Conservation (phyloP, 2,113 vertebrate genomes). For the Colaptes auratus region DNA sequence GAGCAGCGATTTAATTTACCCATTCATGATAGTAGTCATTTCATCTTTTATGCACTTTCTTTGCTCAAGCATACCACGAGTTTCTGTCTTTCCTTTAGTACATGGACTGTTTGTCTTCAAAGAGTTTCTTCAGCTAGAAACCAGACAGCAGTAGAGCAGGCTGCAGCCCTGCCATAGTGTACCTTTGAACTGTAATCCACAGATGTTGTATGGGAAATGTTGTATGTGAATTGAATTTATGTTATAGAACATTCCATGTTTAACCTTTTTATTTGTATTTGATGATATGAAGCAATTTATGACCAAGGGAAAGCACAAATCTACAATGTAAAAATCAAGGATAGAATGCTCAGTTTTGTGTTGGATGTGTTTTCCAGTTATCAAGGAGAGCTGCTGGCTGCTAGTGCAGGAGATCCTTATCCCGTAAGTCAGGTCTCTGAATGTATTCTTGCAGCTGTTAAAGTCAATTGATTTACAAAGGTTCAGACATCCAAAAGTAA, state of each 20-base stretch:
- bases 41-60: neutral
- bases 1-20: neutral
- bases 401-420: neutral
- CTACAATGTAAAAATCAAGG: neutral
- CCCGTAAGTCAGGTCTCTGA: neutral
- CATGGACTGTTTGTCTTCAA: neutral
- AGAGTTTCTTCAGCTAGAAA: neutral
- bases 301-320: neutral
- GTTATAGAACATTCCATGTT: neutral
- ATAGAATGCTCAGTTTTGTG: neutral
- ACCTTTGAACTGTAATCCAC: neutral
- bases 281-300: neutral
- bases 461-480: neutral
- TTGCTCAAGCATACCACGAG: neutral
- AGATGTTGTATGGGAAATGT: neutral
- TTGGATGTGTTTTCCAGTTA: neutral
- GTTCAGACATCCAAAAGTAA: neutral
- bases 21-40: neutral
- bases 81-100: neutral
- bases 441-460: neutral
- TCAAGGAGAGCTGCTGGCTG: neutral
- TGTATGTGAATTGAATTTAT: neutral
- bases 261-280: neutral
- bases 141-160: neutral
- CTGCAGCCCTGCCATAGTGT: neutral